Evolutionary conservation across 2,888 invertebrate species (phyloP), one percentile per base, ranked within the genome.

Genomic region (Xanthostigma xanthostigma): DNA sequence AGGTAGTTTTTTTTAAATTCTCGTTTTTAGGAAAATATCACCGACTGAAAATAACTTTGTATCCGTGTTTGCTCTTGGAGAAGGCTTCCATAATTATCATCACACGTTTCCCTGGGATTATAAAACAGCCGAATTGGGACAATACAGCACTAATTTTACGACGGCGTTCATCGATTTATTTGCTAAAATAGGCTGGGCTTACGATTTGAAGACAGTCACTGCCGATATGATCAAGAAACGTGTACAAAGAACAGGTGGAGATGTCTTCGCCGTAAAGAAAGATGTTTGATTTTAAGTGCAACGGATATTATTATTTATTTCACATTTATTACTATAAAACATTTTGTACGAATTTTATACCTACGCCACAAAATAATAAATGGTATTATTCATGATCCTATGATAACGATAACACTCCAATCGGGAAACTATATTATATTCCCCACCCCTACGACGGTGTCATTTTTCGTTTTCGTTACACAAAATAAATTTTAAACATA

Each of bases 71-170:
- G 79, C 83, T 0, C 65, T 83, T 46, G 86, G 85, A 1, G 85
- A 86, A 63, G 89, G 89, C 1, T 90, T 83, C 79, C 89, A 90
- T 66, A 89, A 90, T 65, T 90, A 87, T 65, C 90, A 90, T 61
- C 90, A 90, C 68, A 73, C 76, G 0, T 89, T 88, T 72, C 89
- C 89, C 6, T 85, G 84, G 79, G 88, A 89, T 61, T 89, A 89
- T 72, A 81, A 84, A 60, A 82, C 88, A 3, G 80, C 85, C 12
- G 89, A 89, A 62, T 73, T 84, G 38, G 86, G 86, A 17, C 77
- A 78, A 60, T 78, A 78, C 64, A 72, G 76, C 50, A 65, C 81
- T 14, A 90, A 90, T 63, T 70, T 83, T 56, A 85, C 88, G 0
- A 83, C 85, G 0, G 68, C 72, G 10, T 83, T 89, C 62, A 85